A percentile compares a stretch with the other conserved stretches of the same genome.
phyloP scores from a whole-genome alignment of 2,888 invertebrate genomes.

The Papilio elwesi region DNA sequence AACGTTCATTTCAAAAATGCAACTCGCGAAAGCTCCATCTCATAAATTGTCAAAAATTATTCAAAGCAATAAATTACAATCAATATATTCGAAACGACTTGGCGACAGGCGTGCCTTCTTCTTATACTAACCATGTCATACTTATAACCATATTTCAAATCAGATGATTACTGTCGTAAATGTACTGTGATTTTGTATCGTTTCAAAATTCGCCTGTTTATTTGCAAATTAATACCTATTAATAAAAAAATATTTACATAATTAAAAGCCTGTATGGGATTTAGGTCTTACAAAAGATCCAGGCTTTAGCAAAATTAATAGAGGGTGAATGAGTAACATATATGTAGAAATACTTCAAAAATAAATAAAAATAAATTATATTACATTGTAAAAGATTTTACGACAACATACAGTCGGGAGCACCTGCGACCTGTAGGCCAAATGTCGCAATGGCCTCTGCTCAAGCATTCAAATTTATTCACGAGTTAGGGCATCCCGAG shows the following conservation, averaged over 20 bases:
- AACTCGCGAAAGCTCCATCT: neutral
- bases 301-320: no score
- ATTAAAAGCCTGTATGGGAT: no score
- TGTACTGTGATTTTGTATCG: no score
- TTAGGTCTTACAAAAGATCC: no score
- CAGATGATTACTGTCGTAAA: neutral
- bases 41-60: slow-evolving; percentile 7
- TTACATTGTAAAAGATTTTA: slow-evolving; percentile 49
- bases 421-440: slow-evolving; percentile 66
- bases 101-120: neutral
- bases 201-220: no score
- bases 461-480: slow-evolving; percentile 75
- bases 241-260: no score
- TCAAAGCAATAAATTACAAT: slow-evolving; percentile 14
- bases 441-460: slow-evolving; percentile 59
- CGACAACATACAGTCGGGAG: slow-evolving; percentile 51
- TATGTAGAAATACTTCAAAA: neutral
- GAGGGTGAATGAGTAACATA: neutral
- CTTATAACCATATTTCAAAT: neutral
- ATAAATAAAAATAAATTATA: slow-evolving; percentile 34
- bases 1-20: neutral
- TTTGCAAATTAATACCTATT: no score
- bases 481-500: slow-evolving; percentile 55
- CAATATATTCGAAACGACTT: neutral
- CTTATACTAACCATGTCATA: neutral